Evolutionary conservation across 2,113 vertebrate genomes (phyloP).

Genomic region (Centrocercus urophasianus): DNA sequence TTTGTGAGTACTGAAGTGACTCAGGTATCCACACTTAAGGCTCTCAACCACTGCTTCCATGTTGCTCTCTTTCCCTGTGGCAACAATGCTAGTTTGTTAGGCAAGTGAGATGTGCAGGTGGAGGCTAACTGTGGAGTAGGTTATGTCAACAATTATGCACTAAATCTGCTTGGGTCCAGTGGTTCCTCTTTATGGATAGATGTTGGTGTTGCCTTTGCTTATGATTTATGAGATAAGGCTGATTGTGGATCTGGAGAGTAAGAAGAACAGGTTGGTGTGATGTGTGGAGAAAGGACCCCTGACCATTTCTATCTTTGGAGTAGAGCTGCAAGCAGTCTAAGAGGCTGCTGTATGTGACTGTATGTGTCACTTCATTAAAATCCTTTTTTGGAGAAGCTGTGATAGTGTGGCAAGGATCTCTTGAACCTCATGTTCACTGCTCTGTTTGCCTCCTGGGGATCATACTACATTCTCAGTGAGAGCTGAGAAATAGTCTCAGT

Average conservation of each 20-base stretch:
- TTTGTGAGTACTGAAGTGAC: not conserved
- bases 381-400: not conserved
- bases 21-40: not conserved
- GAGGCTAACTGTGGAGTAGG: not conserved
- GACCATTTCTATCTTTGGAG: not conserved
- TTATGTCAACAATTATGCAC: not conserved
- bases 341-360: not conserved
- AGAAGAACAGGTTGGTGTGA: not conserved
- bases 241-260: not conserved
- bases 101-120: not conserved
- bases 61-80: not conserved
- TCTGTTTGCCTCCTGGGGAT: not conserved
- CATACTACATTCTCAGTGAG: not conserved
- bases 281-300: not conserved
- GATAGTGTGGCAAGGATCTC: not conserved
- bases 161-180: not conserved
- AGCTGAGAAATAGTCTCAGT: not conserved
- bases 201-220: not conserved
- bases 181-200: not conserved
- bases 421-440: not conserved
- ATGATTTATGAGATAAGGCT: not conserved
- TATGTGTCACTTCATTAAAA: not conserved
- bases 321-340: not conserved
- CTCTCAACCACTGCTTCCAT: not conserved
- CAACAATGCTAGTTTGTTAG: not conserved